A percentile compares a stretch with the other conserved stretches of the same genome.
phyloP scores from a whole-genome alignment of 2,888 invertebrate species.

The Pasiphila rectangulata region DNA sequence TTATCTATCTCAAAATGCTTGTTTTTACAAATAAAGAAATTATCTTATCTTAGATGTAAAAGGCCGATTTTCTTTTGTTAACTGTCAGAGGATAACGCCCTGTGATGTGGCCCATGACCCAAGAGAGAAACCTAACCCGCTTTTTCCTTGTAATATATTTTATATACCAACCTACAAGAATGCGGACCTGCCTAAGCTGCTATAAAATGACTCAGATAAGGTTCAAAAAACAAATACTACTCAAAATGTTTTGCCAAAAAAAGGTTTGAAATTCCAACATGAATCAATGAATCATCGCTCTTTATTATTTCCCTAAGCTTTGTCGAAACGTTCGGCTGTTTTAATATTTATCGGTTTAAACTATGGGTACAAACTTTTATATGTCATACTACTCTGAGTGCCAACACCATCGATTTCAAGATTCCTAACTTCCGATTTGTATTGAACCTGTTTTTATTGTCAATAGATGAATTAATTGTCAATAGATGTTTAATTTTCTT shows the following conservation, averaged over 20 bases:
- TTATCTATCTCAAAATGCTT: too few relatives aligned
- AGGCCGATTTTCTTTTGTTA: neutral
- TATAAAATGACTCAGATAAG: constrained; percentile 27
- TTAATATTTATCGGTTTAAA: too few relatives aligned
- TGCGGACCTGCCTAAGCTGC: constrained; percentile 24
- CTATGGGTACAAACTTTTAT: too few relatives aligned
- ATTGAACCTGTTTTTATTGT: too few relatives aligned
- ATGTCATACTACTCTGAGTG: too few relatives aligned
- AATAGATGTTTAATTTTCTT: too few relatives aligned
- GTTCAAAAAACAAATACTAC: constrained; percentile 17
- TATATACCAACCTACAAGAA: constrained; percentile 13
- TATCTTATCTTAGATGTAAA: too few relatives aligned
- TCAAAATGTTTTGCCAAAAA: constrained; percentile 11
- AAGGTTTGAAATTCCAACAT: constrained; percentile 15
- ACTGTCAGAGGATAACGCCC: neutral
- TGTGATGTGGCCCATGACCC: constrained; percentile 1
- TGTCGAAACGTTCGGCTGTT: neutral
- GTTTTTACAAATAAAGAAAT: too few relatives aligned
- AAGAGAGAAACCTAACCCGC: constrained; percentile 8
- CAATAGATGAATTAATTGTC: too few relatives aligned
- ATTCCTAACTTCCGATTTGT: too few relatives aligned
- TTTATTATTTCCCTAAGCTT: neutral
- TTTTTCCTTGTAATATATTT: constrained; percentile 17
- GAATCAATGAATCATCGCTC: constrained; percentile 13
- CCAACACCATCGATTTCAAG: too few relatives aligned